Base-by-base conservation (phyloP, 2,888 invertebrate genomes). In the Lithodes maja region DNA sequence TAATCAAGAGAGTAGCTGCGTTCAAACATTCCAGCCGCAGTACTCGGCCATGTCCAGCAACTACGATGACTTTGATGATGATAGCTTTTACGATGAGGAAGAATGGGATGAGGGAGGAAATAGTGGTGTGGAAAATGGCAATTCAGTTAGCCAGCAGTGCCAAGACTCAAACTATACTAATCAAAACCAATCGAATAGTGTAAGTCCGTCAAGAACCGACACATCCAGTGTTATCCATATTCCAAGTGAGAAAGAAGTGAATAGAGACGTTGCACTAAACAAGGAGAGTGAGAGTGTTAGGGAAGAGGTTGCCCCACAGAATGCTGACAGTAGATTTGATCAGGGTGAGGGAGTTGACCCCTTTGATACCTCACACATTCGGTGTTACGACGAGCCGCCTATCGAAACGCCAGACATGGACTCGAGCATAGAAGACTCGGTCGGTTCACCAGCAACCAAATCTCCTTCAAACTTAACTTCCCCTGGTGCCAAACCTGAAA, bases 351-450 rank as follows among this genome's bases (percentile, higher is more conserved):
- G 33, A 5, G n/a, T 74, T 12, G 90, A 90, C 54, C 90, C 90
- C 61, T 90, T 90, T 90, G 90, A 90, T 53, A 87, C 87, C 12
- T 90, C 90, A 52, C 81, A 90, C 12, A 33, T 90, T 33, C 81
- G 85, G 55, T 84, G 87, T 15, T 90, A 90, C 49, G 90, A 90
- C 71, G 90, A 87, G n/a, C 90, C 90, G 9, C 90, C 90, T 49
- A 2, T 77, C 12, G 90, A 90, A 50, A 17, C 61, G 17, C 55
- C 83, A 49, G 68, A 86, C 1, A 71, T 74, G 12, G 33, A 9
- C 79, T 53, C 69, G 53, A n/a, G 53, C 53, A 7, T 53, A 83
- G 5, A 15, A 52, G 74, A 17, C 15, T 50, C 79, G 15, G 79
- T 50, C 15, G 79, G 17, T 9, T 71, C 83, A 74, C 54, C 12